Percentiles rank a stretch among this genome's conserved stretches.
Conservation (phyloP, 2,888 invertebrate genomes). For the Rotaria sp. region DNA sequence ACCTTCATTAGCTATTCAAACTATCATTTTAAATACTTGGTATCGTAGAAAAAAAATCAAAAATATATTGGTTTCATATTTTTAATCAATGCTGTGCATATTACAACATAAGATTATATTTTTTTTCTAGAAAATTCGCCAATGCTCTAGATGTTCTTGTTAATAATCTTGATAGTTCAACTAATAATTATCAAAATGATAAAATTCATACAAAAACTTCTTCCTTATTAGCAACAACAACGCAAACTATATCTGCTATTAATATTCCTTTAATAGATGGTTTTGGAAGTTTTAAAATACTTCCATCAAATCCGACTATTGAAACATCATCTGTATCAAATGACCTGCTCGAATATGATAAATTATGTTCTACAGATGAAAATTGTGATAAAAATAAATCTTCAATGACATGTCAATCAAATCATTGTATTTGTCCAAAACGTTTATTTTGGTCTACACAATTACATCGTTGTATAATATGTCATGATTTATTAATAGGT, state of each 20-base stretch:
- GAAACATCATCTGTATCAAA: background rate
- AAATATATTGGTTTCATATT: too few relatives aligned
- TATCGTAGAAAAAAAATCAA: too few relatives aligned
- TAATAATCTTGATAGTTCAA: background rate
- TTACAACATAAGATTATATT: background rate
- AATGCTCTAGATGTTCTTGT: background rate
- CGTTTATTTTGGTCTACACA: background rate
- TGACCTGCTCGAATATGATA: background rate
- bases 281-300: background rate
- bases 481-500: conserved; percentile 1
- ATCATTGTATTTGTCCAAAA: background rate
- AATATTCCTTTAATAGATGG: background rate
- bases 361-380: background rate
- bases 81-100: too few relatives aligned
- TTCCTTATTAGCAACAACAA: background rate
- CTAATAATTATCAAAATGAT: background rate
- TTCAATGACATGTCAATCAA: background rate
- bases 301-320: background rate
- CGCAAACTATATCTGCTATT: background rate
- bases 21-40: too few relatives aligned
- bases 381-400: background rate
- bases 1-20: too few relatives aligned
- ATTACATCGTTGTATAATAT: background rate
- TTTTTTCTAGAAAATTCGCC: background rate
- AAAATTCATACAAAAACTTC: background rate